Evolutionary conservation across 1,140 invertebrate genomes (phyloP).

Genomic region (Lepidurus apus): DNA sequence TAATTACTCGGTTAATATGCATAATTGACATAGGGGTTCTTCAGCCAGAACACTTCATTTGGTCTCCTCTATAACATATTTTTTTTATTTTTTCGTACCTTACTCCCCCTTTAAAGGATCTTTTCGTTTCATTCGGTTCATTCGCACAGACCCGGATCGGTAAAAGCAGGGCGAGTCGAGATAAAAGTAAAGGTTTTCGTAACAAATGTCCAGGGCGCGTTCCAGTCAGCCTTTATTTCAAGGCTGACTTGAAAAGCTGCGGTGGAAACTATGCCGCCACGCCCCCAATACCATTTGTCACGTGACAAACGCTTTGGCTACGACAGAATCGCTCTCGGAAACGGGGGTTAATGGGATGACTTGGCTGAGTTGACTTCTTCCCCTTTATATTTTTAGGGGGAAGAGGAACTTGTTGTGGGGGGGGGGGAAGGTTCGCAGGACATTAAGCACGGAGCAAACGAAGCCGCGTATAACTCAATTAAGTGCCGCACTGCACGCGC

Average conservation of each 20-base stretch:
- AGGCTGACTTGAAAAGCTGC: background rate
- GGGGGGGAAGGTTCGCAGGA: background rate
- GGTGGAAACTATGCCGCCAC: background rate
- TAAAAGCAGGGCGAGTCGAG: background rate
- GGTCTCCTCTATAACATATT: too few relatives aligned
- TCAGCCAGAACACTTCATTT: too few relatives aligned
- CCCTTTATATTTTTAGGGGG: background rate
- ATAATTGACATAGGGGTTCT: too few relatives aligned
- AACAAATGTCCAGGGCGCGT: constrained; percentile 16
- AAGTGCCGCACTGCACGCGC: background rate
- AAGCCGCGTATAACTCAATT: background rate
- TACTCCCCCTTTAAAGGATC: background rate
- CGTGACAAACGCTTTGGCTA: background rate
- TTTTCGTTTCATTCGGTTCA: background rate
- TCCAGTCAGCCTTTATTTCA: constrained; percentile 1
- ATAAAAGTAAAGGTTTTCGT: background rate
- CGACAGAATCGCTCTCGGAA: background rate
- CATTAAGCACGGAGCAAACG: background rate
- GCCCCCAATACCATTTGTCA: background rate
- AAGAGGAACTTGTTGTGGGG: background rate
- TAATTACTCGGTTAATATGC: too few relatives aligned
- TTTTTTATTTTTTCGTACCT: too few relatives aligned
- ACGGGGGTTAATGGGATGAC: background rate
- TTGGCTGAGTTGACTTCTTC: background rate
- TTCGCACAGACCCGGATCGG: background rate